Percentiles rank a stretch among this genome's conserved stretches.
Evolutionary conservation across 1,140 invertebrate species (phyloP).

Genomic region (Halotydeus destructor): DNA sequence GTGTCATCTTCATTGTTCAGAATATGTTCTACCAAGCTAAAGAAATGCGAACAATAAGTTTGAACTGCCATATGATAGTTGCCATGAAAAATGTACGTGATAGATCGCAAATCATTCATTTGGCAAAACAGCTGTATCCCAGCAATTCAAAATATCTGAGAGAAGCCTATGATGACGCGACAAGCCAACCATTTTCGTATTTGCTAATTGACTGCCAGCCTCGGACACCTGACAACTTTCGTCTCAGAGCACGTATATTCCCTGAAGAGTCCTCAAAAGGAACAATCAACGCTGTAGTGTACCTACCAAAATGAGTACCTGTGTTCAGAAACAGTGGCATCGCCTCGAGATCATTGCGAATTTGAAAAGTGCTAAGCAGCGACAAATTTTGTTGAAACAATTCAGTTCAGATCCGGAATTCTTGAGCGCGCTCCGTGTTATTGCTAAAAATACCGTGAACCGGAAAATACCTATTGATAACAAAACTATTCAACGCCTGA

Average conservation of each 20-base stretch:
- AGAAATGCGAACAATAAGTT: slow-evolving; percentile 22
- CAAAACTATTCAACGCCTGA: no score
- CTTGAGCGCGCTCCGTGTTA: neutral
- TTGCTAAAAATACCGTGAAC: neutral
- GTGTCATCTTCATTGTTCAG: slow-evolving; percentile 26
- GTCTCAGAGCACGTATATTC: neutral
- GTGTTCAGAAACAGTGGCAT: no score
- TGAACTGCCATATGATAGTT: slow-evolving; percentile 24
- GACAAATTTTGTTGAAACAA: neutral
- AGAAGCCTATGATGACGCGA: slow-evolving; percentile 20
- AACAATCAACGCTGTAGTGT: neutral
- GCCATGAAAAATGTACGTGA: slow-evolving; percentile 26
- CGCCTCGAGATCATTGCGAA: neutral
- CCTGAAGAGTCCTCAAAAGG: neutral
- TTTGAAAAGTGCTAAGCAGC: neutral
- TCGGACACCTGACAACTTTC: neutral
- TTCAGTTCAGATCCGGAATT: neutral
- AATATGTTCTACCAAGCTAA: slow-evolving; percentile 26
- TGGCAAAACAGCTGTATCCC: slow-evolving; percentile 22
- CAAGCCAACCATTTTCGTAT: slow-evolving; percentile 7
- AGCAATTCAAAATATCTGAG: slow-evolving; percentile 23
- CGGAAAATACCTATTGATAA: no score
- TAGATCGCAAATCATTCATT: slow-evolving; percentile 22
- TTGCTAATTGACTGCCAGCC: slow-evolving; percentile 6
- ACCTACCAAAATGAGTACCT: no score